A percentile compares a stretch with the other conserved stretches of the same genome.
Evolutionary conservation across 2,888 invertebrate species (phyloP).

Genomic region (Disparrhopalites patrizii): DNA sequence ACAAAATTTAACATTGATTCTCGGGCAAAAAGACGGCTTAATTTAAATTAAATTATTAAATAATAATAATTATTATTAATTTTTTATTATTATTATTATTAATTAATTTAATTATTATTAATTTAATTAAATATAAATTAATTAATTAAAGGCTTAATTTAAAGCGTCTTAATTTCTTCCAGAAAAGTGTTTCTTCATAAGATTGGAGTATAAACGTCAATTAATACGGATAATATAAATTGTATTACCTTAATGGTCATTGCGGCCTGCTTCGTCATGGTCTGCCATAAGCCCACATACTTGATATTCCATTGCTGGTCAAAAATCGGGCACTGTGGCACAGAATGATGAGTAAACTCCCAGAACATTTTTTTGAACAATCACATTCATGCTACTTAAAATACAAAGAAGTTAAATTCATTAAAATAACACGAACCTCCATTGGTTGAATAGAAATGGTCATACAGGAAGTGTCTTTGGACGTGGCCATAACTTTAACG

Average conservation of each 20-base stretch:
- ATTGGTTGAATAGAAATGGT: constrained; percentile 30
- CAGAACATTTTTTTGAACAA: not conserved
- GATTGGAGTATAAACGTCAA: no score
- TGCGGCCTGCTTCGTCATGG: constrained; percentile 41
- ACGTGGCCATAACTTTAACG: constrained; percentile 19
- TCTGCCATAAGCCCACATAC: constrained; percentile 36
- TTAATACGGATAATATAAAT: not conserved
- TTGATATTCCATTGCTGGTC: constrained; percentile 24
- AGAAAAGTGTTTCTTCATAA: no score
- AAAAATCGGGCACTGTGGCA: constrained; percentile 22
- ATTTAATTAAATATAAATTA: no score
- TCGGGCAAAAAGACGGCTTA: no score
- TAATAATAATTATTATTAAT: no score
- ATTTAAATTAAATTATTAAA: no score
- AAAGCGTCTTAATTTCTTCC: no score
- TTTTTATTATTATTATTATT: no score
- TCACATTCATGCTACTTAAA: not conserved
- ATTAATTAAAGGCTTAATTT: no score
- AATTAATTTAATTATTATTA: no score
- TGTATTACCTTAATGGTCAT: constrained; percentile 38
- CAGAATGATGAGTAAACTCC: not conserved
- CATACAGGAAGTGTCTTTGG: constrained; percentile 24
- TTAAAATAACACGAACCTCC: constrained; percentile 11
- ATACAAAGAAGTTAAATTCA: not conserved
- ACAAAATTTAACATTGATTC: no score